Base-by-base conservation (phyloP, 2,888 invertebrate genomes). In the Nyleta sp. region DNA sequence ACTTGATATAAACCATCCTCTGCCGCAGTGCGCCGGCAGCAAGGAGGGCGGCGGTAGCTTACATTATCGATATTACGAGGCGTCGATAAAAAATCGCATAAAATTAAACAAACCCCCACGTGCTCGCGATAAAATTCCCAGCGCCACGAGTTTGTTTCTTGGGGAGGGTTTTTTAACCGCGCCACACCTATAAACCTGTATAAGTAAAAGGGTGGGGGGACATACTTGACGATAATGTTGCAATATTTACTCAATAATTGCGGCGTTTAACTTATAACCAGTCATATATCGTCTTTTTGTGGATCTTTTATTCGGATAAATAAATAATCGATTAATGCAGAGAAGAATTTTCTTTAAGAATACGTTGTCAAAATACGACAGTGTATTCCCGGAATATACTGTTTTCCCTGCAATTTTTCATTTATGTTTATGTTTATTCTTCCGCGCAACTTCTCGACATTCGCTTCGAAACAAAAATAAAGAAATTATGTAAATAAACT, bases 21-120 rank as follows among this genome's bases (percentile, higher is more conserved):
- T 68, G 64, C 42, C 65, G 70, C 52, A 78, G 64, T 31, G 60
- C 55, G 55, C 65, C 40, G 67, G 50, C 48, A 73, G 83, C 82
- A 83, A 81, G 82, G 83, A 44, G 85, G 70, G 80, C 35, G 62
- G 55, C 44, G 60, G 57, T 40, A 46, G 83, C 87, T 87, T 87
- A 87, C 90, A 89, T 90, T 90, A 90, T 90, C 90, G 88, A 90
- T 90, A 90, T 90, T 90, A 90, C 90, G 88, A 88, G 87, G 86
- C 87, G 87, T 86, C 89, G 89, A 90, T 90, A 90, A 90, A 90
- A 89, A 89, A 90, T 89, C 88, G 88, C 90, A 89, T 90, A 89
- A 90, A 90, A 90, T 90, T 90, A 89, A 88, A 86, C 88, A 89
- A 78, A 78, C 82, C 84, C 84, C 86, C 60, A 85, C 85, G 86